Evolutionary conservation across 2,888 invertebrate genomes (phyloP).

Genomic region (Camptogramma bilineatum): DNA sequence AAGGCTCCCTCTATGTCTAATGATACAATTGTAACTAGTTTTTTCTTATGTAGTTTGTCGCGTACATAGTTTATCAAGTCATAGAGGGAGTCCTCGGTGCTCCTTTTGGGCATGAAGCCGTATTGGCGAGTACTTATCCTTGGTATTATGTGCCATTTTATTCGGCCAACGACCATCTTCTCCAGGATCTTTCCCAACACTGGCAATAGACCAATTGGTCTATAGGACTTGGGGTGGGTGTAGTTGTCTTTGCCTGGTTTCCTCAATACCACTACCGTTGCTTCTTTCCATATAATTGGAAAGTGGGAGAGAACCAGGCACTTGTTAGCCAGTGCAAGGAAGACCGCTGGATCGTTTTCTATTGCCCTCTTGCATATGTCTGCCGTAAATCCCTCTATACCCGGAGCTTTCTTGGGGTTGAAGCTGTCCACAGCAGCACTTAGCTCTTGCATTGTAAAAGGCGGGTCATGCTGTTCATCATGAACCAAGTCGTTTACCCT

Average conservation of each 20-base stretch:
- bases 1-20: too few relatives aligned
- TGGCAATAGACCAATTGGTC: slow-evolving; percentile 44
- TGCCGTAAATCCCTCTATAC: slow-evolving; percentile 13
- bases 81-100: slow-evolving; percentile 26
- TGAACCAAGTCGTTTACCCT: slow-evolving; percentile 20
- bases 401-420: slow-evolving; percentile 43
- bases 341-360: slow-evolving; percentile 23
- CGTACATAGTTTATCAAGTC: too few relatives aligned
- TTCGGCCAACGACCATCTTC: neutral
- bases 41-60: too few relatives aligned
- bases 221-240: slow-evolving; percentile 39
- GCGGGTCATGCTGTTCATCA: slow-evolving; percentile 30
- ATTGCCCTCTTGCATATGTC: slow-evolving; percentile 36
- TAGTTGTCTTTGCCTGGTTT: slow-evolving; percentile 11
- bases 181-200: slow-evolving; percentile 37
- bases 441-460: slow-evolving; percentile 35
- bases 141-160: slow-evolving; percentile 13
- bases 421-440: slow-evolving; percentile 16
- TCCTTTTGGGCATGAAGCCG: slow-evolving; percentile 9
- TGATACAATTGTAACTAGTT: too few relatives aligned
- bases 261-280: slow-evolving; percentile 10
- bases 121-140: slow-evolving; percentile 6
- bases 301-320: slow-evolving; percentile 39
- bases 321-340: slow-evolving; percentile 25
- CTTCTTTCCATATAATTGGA: slow-evolving; percentile 30